Percentiles rank a stretch among this genome's conserved stretches.
Conservation (phyloP, 2,888 invertebrate species). For the Notodonta ziczac region DNA sequence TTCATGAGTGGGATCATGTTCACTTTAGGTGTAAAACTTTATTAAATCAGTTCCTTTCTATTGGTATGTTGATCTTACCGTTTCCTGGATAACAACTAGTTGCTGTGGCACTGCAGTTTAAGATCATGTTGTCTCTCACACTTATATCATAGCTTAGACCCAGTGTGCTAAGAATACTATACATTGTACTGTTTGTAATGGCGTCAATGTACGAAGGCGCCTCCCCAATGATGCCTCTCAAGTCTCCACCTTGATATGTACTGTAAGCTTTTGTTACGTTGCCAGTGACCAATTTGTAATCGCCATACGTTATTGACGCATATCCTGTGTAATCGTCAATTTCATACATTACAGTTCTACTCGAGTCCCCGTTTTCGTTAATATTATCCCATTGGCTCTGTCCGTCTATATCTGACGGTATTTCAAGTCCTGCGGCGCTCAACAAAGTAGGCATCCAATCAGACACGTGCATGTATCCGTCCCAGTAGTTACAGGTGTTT, state of each 20-base stretch:
- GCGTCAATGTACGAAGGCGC: constrained; percentile 54
- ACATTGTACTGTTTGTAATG: constrained; percentile 52
- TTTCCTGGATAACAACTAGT: constrained; percentile 56
- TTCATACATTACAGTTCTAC: constrained; percentile 61
- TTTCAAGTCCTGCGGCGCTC: constrained; percentile 55
- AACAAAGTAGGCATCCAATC: constrained; percentile 93
- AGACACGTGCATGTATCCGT: constrained; percentile 88
- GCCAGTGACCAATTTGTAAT: constrained; percentile 68
- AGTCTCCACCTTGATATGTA: constrained; percentile 57
- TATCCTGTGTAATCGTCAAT: constrained; percentile 66
- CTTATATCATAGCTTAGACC: constrained; percentile 44
- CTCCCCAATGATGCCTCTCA: constrained; percentile 56
- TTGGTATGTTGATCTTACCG: constrained; percentile 48
- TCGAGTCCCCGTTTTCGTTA: constrained; percentile 49
- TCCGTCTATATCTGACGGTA: constrained; percentile 63
- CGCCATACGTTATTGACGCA: constrained; percentile 54
- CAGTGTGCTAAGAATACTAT: constrained; percentile 47
- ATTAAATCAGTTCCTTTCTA: neutral
- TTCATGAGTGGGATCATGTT: no score
- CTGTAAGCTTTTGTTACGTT: constrained; percentile 42
- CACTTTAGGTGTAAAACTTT: no score
- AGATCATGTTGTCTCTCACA: constrained; percentile 49
- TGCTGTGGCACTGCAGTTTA: constrained; percentile 45
- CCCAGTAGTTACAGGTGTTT: constrained; percentile 71
- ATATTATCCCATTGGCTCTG: constrained; percentile 68